These are phyloP conservation scores for Dynastes grantii DNA, from an alignment of 2,888 invertebrate genomes.

Conservation along the genomic window DNA sequence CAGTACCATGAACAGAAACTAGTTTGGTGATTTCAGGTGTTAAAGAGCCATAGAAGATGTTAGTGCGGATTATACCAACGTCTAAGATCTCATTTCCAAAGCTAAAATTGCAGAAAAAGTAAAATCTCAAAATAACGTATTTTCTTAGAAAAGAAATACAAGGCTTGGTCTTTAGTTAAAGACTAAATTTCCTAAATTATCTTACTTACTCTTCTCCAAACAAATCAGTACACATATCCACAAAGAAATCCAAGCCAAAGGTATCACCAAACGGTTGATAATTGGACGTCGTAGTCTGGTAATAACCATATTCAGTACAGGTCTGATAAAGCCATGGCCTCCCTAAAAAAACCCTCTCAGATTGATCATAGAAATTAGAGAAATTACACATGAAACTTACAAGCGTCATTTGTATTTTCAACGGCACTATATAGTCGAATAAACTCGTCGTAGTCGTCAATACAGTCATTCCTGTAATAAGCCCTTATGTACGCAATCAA, in stretches of 20 bases:
- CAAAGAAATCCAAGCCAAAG: constrained; percentile 49
- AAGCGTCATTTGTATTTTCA: constrained; percentile 33
- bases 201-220: constrained; percentile 48
- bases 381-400: constrained; percentile 25
- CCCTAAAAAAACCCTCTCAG: constrained; percentile 24
- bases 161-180: background rate
- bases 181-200: no score
- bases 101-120: background rate
- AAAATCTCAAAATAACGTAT: no score
- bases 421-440: constrained; percentile 29
- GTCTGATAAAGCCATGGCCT: constrained; percentile 55
- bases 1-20: constrained; percentile 61
- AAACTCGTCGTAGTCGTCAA: constrained; percentile 51
- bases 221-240: constrained; percentile 51
- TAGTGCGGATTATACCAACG: constrained; percentile 49
- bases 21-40: constrained; percentile 49
- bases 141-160: background rate
- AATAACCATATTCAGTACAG: constrained; percentile 54
- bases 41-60: constrained; percentile 49
- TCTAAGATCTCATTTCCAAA: constrained; percentile 46
- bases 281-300: constrained; percentile 51
- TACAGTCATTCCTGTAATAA: constrained; percentile 41
- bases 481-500: constrained; percentile 49
- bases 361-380: no score
- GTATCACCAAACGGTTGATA: constrained; percentile 51